Percentiles rank a stretch among this genome's conserved stretches.
Evolutionary conservation across 2,797 vertebrate genomes (phyloP).

Genomic region (Cyclura pinguis): DNA sequence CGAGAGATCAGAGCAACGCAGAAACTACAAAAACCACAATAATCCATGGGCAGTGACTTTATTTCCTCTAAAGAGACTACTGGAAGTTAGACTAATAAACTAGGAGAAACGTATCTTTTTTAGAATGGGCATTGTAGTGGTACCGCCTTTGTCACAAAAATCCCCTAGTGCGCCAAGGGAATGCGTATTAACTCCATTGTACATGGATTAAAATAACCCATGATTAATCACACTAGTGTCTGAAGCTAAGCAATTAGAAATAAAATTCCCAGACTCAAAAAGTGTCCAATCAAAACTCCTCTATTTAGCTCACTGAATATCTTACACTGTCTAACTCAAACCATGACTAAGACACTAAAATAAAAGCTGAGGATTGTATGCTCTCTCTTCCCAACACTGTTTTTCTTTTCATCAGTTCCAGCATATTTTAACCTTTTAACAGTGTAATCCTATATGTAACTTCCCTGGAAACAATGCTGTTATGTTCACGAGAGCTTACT

Average conservation of each 20-base stretch:
- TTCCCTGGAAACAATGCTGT: background rate
- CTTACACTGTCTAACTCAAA: background rate
- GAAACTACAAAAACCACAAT: conserved; percentile 20
- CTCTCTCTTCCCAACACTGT: background rate
- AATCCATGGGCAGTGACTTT: conserved; percentile 25
- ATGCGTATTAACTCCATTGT: conserved; percentile 10
- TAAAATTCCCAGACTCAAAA: background rate
- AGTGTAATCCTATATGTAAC: background rate
- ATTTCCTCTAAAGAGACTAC: conserved; percentile 8
- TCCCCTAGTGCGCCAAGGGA: background rate
- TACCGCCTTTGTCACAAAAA: conserved; percentile 30
- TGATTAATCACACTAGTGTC: conserved; percentile 12
- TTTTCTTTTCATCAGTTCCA: background rate
- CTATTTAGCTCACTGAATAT: background rate
- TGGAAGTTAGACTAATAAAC: conserved; percentile 34
- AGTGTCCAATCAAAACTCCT: background rate
- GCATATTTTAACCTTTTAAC: background rate
- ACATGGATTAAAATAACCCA: conserved; percentile 23
- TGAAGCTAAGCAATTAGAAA: conserved; percentile 30
- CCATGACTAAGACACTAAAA: background rate
- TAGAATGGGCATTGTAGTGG: background rate
- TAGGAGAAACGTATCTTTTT: background rate
- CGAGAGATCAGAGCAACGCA: conserved; percentile 6
- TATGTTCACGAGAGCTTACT: background rate
- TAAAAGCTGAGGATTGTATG: too few species aligned